Conservation (phyloP, 1,140 invertebrate genomes). For the Melitaea cinxia region DNA sequence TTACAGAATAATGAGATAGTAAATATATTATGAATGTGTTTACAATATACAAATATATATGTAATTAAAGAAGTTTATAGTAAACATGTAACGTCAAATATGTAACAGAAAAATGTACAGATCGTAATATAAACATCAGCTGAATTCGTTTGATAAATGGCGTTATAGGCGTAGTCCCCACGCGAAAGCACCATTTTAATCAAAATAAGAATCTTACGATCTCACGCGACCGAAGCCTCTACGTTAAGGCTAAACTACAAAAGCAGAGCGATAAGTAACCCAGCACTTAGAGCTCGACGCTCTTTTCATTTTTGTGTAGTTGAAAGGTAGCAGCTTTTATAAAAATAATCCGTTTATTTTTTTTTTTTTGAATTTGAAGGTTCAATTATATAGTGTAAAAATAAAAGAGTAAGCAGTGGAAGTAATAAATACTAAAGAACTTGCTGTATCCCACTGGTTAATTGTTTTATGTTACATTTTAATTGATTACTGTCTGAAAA, state of each 20-base stretch:
- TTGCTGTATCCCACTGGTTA: no score
- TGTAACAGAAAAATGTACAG: conserved; percentile 20
- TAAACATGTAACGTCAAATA: neutral
- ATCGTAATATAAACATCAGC: conserved; percentile 35
- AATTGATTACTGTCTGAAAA: no score
- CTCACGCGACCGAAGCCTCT: conserved; percentile 55
- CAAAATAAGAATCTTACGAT: conserved; percentile 63
- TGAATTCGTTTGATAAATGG: conserved; percentile 56
- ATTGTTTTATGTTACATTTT: no score
- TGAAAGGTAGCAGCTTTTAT: no score
- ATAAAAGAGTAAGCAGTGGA: no score
- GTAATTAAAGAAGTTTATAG: neutral
- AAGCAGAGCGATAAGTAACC: neutral
- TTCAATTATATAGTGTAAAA: no score
- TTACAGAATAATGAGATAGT: no score
- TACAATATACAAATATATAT: neutral
- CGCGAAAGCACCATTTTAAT: conserved; percentile 61
- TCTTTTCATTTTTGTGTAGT: no score
- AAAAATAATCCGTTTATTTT: no score
- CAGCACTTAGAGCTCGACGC: neutral
- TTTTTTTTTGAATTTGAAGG: no score
- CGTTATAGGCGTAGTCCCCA: conserved; percentile 50
- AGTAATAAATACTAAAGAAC: no score
- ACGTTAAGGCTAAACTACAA: conserved; percentile 12
- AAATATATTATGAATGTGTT: no score